These are phyloP conservation scores for Lithobates pipiens DNA, from an alignment of 2,797 vertebrate species.

Conservation along the genomic window DNA sequence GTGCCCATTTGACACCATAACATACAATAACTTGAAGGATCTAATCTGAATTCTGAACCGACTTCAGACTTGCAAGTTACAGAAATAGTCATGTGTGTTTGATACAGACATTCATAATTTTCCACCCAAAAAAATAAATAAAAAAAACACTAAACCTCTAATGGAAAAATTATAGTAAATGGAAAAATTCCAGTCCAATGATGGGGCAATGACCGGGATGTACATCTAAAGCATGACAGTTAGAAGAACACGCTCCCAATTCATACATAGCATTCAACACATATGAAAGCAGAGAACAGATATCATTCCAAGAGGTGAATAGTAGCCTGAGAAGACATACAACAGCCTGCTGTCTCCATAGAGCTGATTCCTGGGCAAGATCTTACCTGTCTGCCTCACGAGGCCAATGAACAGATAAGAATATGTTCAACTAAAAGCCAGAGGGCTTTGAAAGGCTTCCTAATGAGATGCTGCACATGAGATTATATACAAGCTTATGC, in stretches of 20 bases:
- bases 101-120: no score
- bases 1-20: no score
- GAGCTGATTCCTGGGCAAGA: conserved; percentile 56
- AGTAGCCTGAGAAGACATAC: neutral
- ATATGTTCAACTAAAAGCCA: conserved; percentile 45
- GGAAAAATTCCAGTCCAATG: conserved; percentile 22
- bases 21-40: no score
- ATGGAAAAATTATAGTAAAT: conserved; percentile 21
- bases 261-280: conserved; percentile 49
- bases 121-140: no score
- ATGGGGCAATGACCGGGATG: conserved; percentile 36
- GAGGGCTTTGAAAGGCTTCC: conserved; percentile 51
- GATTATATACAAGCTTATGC: conserved; percentile 26
- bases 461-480: conserved; percentile 43
- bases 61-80: no score
- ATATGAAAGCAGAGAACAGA: conserved; percentile 34
- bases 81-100: no score
- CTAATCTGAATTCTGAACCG: no score
- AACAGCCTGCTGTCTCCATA: conserved; percentile 27
- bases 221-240: conserved; percentile 16
- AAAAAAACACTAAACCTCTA: no score
- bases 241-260: conserved; percentile 4
- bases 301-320: conserved; percentile 36
- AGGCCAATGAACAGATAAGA: conserved; percentile 49
- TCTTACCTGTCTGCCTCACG: conserved; percentile 40